Evolutionary conservation across 2,113 vertebrate species (phyloP).

Genomic region (Mellivora capensis): DNA sequence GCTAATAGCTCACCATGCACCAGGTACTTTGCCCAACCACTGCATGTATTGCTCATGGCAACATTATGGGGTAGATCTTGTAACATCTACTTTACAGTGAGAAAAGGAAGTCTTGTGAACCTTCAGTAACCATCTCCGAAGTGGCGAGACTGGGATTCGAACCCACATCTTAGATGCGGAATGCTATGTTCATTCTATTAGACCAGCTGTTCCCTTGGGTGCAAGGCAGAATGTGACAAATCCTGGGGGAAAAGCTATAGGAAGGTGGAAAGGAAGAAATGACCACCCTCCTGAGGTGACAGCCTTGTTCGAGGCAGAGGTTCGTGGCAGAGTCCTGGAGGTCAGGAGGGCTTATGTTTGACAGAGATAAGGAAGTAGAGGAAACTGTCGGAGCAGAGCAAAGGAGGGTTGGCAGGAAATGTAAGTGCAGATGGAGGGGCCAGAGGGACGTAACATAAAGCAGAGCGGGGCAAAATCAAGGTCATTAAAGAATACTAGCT

Average conservation of each 20-base stretch:
- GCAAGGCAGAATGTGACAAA: background rate
- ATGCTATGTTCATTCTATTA: background rate
- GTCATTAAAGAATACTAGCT: background rate
- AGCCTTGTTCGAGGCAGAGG: background rate
- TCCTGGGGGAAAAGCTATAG: background rate
- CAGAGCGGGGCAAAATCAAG: background rate
- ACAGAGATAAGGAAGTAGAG: background rate
- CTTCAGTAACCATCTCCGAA: background rate
- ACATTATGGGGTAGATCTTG: background rate
- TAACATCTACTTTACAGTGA: background rate
- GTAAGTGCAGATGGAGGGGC: background rate
- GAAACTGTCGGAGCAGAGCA: background rate
- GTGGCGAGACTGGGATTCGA: background rate
- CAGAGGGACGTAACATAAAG: background rate
- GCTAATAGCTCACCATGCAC: background rate
- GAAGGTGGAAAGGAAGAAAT: background rate
- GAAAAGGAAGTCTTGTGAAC: background rate
- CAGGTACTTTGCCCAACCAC: background rate
- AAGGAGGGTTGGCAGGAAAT: too few relatives aligned
- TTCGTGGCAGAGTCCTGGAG: background rate
- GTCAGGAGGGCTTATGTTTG: background rate
- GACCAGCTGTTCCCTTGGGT: background rate
- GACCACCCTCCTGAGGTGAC: background rate
- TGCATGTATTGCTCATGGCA: background rate
- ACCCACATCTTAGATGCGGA: background rate